These are phyloP conservation scores for Leucoraja ocellata DNA, from an alignment of 2,797 vertebrate species.

Conservation along the genomic window DNA sequence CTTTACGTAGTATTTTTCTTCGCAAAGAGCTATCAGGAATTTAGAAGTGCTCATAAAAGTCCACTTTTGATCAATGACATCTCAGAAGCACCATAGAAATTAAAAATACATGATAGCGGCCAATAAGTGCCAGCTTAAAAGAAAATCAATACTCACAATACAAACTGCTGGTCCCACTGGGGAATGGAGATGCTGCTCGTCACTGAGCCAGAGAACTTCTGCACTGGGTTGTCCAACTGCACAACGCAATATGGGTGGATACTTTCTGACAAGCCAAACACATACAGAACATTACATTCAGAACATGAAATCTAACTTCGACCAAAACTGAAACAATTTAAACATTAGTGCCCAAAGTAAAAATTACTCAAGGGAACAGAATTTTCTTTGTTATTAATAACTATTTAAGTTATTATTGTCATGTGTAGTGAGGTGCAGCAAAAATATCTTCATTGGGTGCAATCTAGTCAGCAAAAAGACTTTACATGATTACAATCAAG, in stretches of 20 bases:
- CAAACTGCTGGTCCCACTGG: slow-evolving; percentile 82
- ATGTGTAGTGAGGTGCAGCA: too few species aligned
- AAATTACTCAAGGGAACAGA: background rate
- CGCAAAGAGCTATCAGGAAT: background rate
- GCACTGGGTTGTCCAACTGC: slow-evolving; percentile 77
- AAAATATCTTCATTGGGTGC: too few species aligned
- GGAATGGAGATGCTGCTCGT: slow-evolving; percentile 60
- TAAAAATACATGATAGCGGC: background rate
- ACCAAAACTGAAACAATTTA: background rate
- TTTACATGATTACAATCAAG: background rate
- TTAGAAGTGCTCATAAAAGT: background rate
- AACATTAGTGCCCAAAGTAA: background rate
- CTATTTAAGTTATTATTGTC: background rate
- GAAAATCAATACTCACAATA: slow-evolving; percentile 72
- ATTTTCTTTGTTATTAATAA: too few species aligned
- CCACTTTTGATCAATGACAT: background rate
- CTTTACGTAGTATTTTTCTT: background rate
- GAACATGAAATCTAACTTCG: background rate
- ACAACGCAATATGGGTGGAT: slow-evolving; percentile 64
- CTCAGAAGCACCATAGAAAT: background rate
- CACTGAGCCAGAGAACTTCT: slow-evolving; percentile 70
- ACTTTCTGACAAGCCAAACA: slow-evolving; percentile 58
- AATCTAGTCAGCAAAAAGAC: too few species aligned
- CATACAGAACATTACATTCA: background rate
- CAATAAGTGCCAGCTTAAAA: background rate